phyloP scores from a whole-genome alignment of 2,888 invertebrate species.

The Pinctada fucata region DNA sequence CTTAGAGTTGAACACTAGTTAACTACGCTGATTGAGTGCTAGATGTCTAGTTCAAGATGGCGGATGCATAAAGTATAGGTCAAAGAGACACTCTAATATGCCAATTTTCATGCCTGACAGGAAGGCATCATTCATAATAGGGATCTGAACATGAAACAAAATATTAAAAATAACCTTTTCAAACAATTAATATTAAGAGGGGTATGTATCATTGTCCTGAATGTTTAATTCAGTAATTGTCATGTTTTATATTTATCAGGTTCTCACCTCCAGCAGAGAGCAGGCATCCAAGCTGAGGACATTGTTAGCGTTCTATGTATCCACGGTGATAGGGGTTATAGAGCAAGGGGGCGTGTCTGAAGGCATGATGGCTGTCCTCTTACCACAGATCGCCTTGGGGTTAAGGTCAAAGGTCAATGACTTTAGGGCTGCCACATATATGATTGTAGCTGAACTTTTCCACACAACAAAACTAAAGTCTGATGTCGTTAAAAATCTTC shows the following conservation, averaged over 20 bases:
- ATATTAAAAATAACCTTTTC: not conserved
- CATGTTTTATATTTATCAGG: not conserved
- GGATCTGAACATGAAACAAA: not conserved
- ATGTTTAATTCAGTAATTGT: no score
- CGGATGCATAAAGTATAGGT: no score
- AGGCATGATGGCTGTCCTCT: constrained; percentile 84
- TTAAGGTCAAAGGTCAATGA: constrained; percentile 84
- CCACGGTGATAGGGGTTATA: constrained; percentile 84
- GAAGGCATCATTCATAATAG: no score
- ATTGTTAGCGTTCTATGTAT: constrained; percentile 88
- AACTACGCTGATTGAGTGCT: no score
- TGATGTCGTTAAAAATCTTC: constrained; percentile 81
- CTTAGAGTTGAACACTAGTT: no score
- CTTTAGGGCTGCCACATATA: constrained; percentile 85
- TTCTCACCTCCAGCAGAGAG: not conserved
- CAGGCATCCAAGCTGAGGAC: constrained; percentile 80
- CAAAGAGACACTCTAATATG: no score
- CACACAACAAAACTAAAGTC: constrained; percentile 82
- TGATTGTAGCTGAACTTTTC: constrained; percentile 85
- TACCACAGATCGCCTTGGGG: constrained; percentile 86
- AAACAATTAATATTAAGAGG: not conserved
- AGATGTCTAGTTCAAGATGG: no score
- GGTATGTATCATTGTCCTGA: no score
- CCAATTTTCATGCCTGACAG: no score
- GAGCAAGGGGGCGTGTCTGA: constrained; percentile 63